Base-by-base conservation (phyloP, 2,888 invertebrate genomes). In the Disparrhopalites patrizii region DNA sequence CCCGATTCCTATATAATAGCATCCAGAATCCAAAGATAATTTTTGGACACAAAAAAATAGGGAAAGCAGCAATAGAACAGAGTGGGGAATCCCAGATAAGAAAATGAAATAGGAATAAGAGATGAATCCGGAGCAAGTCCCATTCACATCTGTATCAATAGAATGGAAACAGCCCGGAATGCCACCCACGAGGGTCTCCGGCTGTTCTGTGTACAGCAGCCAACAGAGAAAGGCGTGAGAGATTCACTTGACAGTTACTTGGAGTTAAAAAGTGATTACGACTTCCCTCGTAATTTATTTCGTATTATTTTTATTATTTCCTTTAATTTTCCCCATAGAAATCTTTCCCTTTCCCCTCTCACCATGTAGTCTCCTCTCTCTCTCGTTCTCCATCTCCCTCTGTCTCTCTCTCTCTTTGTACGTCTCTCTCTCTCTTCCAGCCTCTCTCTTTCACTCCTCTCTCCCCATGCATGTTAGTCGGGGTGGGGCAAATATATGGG, bases 281-380 rank as follows among this genome's bases (percentile, higher is more conserved):
- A 38, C 61, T 38, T 51, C 51, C 50, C 52, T 52, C 50, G 36
- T 61, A 61, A 61, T 61, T 61, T 61, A 61, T 61, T 61, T 61
- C 43, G n/a, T 61, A 43, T 61, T 61, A 61, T 61, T 61, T 61
- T 61, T 33, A 47, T 25, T 8, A 51, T 31, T 51, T 31, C 27
- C 52, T 36, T 36, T 61, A 25, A 51, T 61, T 52, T 51, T 51
- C 38, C 25, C 38, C n/a, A n/a, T n/a, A n/a, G n/a, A n/a, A n/a
- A n/a, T n/a, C n/a, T n/a, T 23, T 20, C 25, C 47, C 20, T 10
- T 40, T 40, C 40, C 7, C 20, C 47, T 47, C 23, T 18, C 47
- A 7, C 47, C 23, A 7, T 47, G 2, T 47, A 20, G 8, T 3
- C 23, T 23, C 8, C 23, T 47, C 13, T 20, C 47, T 47, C 47